Conservation (phyloP, 1,140 invertebrate species). For the Thaumatotibia leucotreta region DNA sequence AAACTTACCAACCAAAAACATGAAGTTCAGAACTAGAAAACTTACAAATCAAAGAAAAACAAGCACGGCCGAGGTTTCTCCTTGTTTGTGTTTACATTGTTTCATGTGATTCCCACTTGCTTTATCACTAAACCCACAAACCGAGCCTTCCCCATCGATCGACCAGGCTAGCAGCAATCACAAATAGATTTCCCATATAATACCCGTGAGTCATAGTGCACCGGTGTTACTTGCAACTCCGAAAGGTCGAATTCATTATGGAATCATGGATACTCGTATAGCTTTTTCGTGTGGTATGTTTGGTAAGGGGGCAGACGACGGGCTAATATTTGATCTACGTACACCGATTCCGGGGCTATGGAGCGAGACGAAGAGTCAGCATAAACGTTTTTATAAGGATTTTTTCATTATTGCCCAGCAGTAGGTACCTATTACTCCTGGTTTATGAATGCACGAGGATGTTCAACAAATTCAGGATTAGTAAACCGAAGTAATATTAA, state of each 20-base stretch:
- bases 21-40: too few species aligned
- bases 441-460: too few species aligned
- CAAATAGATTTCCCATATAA: not conserved
- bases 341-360: slow-evolving; percentile 24
- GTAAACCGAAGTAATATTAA: too few species aligned
- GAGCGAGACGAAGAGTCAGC: not conserved
- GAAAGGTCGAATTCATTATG: not conserved
- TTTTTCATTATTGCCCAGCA: too few species aligned
- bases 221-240: not conserved
- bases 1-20: too few species aligned
- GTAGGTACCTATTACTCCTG: too few species aligned
- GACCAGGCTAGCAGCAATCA: not conserved
- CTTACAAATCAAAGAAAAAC: too few species aligned
- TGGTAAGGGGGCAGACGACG: slow-evolving; percentile 26
- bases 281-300: not conserved
- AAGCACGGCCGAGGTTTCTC: too few species aligned
- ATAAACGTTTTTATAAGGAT: too few species aligned
- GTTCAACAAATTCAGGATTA: too few species aligned
- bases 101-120: not conserved
- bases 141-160: not conserved
- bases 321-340: slow-evolving; percentile 46
- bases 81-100: not conserved
- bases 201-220: slow-evolving; percentile 20
- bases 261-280: not conserved
- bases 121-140: not conserved